These are phyloP conservation scores for Steatocranus sp. DNA, from an alignment of 2,797 vertebrate genomes.

Conservation along the genomic window DNA sequence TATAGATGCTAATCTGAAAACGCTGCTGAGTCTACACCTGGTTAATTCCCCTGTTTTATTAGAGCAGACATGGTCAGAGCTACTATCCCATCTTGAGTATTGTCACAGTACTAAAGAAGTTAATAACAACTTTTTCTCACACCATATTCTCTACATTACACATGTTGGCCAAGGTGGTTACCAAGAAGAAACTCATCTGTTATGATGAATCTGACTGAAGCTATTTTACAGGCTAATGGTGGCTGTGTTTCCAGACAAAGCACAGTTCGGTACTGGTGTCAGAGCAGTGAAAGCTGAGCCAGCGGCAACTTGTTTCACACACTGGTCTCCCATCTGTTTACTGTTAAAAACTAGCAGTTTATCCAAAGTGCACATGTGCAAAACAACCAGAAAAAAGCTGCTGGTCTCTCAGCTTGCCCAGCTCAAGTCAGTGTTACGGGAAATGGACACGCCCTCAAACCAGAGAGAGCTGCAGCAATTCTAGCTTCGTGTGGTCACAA, in stretches of 20 bases:
- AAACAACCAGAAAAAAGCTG: not conserved
- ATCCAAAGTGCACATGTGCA: not conserved
- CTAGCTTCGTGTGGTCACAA: not conserved
- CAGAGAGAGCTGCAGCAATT: not conserved
- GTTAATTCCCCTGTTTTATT: too few species aligned
- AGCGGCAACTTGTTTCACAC: not conserved
- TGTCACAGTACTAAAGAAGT: not conserved
- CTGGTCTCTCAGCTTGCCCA: not conserved
- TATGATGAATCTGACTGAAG: not conserved
- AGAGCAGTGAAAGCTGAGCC: not conserved
- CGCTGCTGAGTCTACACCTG: too few species aligned
- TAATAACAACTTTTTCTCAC: not conserved
- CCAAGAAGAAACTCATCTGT: not conserved
- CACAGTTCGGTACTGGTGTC: not conserved
- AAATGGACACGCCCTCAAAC: not conserved
- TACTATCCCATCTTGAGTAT: not conserved
- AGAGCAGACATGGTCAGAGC: not conserved
- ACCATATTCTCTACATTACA: not conserved
- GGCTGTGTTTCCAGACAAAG: not conserved
- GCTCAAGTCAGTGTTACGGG: not conserved
- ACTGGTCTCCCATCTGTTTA: not conserved
- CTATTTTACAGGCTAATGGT: not conserved
- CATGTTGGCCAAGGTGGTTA: not conserved
- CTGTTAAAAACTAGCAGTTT: not conserved
- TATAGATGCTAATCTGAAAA: too few species aligned